Evolutionary conservation across 2,888 invertebrate species (phyloP).

Genomic region (Caenorhabditis imperialis): DNA sequence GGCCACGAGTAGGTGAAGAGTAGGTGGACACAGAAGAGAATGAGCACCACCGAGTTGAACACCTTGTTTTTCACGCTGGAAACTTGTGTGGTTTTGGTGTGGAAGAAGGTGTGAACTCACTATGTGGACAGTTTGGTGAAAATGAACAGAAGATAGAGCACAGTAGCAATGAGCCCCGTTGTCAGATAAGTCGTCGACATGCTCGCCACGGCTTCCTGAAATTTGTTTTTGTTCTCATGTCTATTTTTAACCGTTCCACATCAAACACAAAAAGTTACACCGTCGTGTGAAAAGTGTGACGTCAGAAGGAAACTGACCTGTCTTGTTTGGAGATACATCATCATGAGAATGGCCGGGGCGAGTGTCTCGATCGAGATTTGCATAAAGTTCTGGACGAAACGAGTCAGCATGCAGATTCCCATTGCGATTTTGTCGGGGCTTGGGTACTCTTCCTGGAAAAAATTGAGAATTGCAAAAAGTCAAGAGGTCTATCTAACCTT

Average conservation of each 20-base stretch:
- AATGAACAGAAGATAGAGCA: conserved; percentile 43
- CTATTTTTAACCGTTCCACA: not conserved
- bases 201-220: conserved; percentile 43
- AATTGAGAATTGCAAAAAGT: not conserved
- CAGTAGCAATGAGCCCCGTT: conserved; percentile 51
- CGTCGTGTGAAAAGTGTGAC: conserved; percentile 2
- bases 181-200: conserved; percentile 49
- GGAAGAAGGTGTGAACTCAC: not conserved
- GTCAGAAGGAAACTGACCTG: conserved; percentile 17
- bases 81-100: not conserved
- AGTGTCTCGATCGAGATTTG: conserved; percentile 51
- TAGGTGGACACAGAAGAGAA: conserved; percentile 36
- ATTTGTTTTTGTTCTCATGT: not conserved
- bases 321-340: conserved; percentile 51
- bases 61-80: conserved; percentile 14
- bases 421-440: conserved; percentile 33
- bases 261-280: too few species aligned
- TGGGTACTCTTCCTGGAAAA: conserved; percentile 30
- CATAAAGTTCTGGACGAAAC: conserved; percentile 51
- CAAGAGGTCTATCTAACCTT: not conserved
- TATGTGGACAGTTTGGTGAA: conserved; percentile 40
- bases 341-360: conserved; percentile 43
- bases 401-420: conserved; percentile 47
- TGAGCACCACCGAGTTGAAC: conserved; percentile 37
- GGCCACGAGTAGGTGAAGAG: conserved; percentile 48